Conservation (phyloP, 2,797 vertebrate species). For the Triplophysa bombifrons region DNA sequence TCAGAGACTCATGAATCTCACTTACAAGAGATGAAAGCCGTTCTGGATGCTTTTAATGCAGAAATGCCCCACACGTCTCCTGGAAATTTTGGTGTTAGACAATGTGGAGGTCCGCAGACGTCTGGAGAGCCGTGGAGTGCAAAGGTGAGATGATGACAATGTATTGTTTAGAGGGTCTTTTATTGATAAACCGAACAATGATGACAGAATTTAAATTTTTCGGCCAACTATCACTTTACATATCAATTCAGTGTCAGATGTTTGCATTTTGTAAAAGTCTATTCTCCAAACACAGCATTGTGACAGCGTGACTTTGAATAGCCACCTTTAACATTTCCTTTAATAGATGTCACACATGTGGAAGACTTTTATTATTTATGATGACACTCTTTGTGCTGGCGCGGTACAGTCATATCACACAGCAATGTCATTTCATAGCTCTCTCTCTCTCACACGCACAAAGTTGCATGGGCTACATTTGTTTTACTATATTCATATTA, state of each 20-base stretch:
- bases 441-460: neutral
- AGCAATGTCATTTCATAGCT: too few species aligned
- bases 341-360: slow-evolving; percentile 34
- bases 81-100: neutral
- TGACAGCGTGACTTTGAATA: neutral
- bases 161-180: neutral
- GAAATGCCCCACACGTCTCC: neutral
- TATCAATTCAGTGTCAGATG: too few species aligned
- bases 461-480: too few species aligned
- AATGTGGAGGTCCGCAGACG: neutral
- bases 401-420: neutral
- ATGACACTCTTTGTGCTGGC: slow-evolving; percentile 13
- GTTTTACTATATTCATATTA: too few species aligned
- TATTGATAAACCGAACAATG: too few species aligned
- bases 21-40: slow-evolving; percentile 1
- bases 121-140: slow-evolving; percentile 4
- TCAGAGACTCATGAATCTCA: slow-evolving; percentile 1
- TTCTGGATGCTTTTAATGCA: slow-evolving; percentile 4
- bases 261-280: neutral
- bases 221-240: too few species aligned
- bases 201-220: too few species aligned
- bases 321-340: slow-evolving; percentile 53
- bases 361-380: slow-evolving; percentile 30
- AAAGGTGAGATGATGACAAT: slow-evolving; percentile 31
- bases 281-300: neutral